Base-by-base conservation (phyloP, 2,888 invertebrate species). In the Noctuana brunneofusca region DNA sequence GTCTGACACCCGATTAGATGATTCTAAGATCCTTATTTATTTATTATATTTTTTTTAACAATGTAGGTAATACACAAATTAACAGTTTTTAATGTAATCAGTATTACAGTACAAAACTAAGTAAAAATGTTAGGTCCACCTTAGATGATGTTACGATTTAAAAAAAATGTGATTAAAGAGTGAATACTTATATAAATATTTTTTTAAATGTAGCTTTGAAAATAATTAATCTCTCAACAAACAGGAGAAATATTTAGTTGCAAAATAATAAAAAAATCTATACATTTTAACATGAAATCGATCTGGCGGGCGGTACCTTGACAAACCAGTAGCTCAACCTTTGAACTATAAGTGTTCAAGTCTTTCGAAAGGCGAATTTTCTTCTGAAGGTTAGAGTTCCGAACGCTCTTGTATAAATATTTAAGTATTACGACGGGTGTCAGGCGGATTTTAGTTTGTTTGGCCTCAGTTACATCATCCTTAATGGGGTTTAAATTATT, bases 261-360 rank as follows among this genome's bases (percentile, higher is more conserved):
- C 46, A 22, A 48, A 48, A 48, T 22, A 22, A 22, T 5, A 16
- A 9, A 41, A 41, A 52, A 38, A 38, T 1, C 9, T n/a, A 9
- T 24, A 43, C 27, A 11, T 12, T 24, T 9, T 9, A 41, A 27
- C 20, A 58, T 78, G 78, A 77, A 77, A 79, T 81, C 75, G 74
- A 74, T 75, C 74, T 75, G 76, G 75, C 74, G 9, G 52, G 32
- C 18, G 52, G 22, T 12, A 78, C 74, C 75, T 76, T 69, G 80
- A 70, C 58, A 75, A 84, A 87, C 87, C 83, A 66, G 87, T 81
- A 76, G 75, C 62, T 54, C 72, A 76, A 88, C 84, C 88, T 88
- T 82, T 88, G 88, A 87, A 86, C 88, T 86, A 79, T 81, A 76
- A 79, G 78, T 78, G 73, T 73, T 55, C 65, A 50, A 64, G 24